Base-by-base conservation (phyloP, 53 echinoderm and acorn worm genomes). In the Stichopus horrens region DNA sequence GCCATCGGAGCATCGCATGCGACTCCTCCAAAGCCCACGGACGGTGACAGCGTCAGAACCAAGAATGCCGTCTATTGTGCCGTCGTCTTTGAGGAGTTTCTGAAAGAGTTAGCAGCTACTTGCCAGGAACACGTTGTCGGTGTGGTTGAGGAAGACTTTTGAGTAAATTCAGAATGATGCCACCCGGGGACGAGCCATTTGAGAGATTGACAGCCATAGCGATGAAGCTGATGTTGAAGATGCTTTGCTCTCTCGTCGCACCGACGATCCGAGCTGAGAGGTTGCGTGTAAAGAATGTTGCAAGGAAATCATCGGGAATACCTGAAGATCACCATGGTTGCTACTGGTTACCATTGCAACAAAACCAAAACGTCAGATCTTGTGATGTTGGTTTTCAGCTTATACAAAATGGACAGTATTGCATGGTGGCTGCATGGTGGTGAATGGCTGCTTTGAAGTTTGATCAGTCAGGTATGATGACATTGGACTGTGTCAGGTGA, bases 1-100 rank as follows among this genome's bases (percentile, higher is more conserved):
- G 74, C 92, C 16, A 93, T 96, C 54, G 91, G 92, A 9, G 98
- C 94, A 60, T 73, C 88, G 4, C 91, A 90, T n/a, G 75, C 90
- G 21, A 9, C 74, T 7, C 7, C 87, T n/a, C 7, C 55, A n/a
- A 91, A 88, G 74, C 23, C 51, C 54, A 73, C 52, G 9, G 86
- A 88, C 6, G 90, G 93, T 55, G 91, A 95, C 83, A 91, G 91
- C 9, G 92, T 97, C 76, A 91, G 82, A 76, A 91, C 93, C 6
- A 91, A 93, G 83, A 97, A 97, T 75, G 97, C 95, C 5, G 97
- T 97, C 65, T 97, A 97, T 88, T 92, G 93, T 75, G 91, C 99
- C 8, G 96, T 99, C 52, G 91, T 99, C 58, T 90, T 99, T 78
- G 99, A 99, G 71, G 99, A 99, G 86, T 99, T 99, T 79, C 55